Percentiles rank a stretch among this genome's conserved stretches.
phyloP scores from a whole-genome alignment of 2,113 vertebrate genomes.

The Numenius arquata region DNA sequence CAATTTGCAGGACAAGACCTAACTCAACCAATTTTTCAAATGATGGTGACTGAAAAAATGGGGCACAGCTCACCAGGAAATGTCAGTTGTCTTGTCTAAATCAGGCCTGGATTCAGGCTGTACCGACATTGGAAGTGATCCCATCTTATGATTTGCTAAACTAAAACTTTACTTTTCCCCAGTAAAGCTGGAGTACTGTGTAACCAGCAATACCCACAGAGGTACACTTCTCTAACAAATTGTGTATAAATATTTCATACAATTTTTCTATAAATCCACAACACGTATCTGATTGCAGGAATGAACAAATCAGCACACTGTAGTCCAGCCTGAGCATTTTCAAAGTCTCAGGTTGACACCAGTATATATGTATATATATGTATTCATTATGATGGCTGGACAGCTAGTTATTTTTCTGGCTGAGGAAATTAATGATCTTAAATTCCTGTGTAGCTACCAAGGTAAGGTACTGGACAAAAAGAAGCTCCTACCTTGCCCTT shows the following conservation, averaged over 20 bases:
- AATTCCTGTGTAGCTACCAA: not conserved
- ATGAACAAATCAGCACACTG: not conserved
- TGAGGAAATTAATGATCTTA: not conserved
- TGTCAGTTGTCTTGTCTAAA: not conserved
- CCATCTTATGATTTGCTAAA: not conserved
- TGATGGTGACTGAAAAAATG: not conserved
- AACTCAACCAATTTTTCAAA: not conserved
- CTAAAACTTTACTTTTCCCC: not conserved
- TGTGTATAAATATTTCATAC: not conserved
- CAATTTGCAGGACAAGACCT: not conserved
- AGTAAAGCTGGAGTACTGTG: not conserved
- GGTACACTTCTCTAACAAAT: not conserved
- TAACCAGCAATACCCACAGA: not conserved
- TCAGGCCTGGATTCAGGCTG: not conserved
- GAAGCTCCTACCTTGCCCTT: not conserved
- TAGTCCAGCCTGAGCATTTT: not conserved
- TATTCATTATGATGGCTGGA: not conserved
- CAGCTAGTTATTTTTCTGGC: not conserved
- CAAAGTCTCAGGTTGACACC: not conserved
- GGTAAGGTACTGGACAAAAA: not conserved
- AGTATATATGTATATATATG: too few species aligned
- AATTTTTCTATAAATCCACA: not conserved
- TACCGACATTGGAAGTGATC: rapidly evolving
- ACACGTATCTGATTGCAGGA: not conserved
- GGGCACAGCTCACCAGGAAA: not conserved